phyloP scores from a whole-genome alignment of 2,888 invertebrate genomes.

The Drosophila recens region DNA sequence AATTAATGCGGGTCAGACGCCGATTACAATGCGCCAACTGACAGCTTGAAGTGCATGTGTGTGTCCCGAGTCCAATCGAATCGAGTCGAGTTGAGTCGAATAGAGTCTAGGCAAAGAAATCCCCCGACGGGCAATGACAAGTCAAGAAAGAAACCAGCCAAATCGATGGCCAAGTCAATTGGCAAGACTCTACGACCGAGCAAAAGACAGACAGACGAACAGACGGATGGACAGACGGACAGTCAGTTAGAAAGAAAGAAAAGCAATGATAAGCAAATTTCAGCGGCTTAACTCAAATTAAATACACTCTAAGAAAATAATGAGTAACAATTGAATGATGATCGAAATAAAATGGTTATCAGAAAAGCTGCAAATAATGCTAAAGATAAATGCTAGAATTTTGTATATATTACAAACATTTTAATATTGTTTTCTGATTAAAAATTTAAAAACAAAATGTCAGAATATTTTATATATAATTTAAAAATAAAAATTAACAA shows the following conservation, averaged over 20 bases:
- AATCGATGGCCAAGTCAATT: constrained; percentile 61
- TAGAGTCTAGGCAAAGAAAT: constrained; percentile 12
- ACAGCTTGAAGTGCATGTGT: constrained; percentile 75
- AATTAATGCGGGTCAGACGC: constrained; percentile 81
- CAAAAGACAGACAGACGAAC: constrained; percentile 7
- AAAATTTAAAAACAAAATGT: too few relatives aligned
- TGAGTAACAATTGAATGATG: neutral
- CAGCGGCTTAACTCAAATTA: constrained; percentile 44
- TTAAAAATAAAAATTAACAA: too few relatives aligned
- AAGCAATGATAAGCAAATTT: constrained; percentile 77
- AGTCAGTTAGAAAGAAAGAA: constrained; percentile 50
- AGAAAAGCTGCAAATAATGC: too few relatives aligned
- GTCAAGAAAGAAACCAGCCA: constrained; percentile 62
- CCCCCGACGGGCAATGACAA: constrained; percentile 71
- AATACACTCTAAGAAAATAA: constrained; percentile 27
- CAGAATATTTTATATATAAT: too few relatives aligned
- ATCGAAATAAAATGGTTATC: too few relatives aligned
- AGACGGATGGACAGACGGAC: constrained; percentile 8
- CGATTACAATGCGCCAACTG: constrained; percentile 81
- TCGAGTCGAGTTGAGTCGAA: constrained; percentile 12
- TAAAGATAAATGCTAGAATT: too few relatives aligned
- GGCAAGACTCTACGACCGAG: constrained; percentile 40
- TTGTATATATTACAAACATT: too few relatives aligned
- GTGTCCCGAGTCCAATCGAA: constrained; percentile 44
- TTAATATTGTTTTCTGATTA: too few relatives aligned